Base-by-base conservation (phyloP, 2,797 vertebrate species). In the Pelochelys cantorii region DNA sequence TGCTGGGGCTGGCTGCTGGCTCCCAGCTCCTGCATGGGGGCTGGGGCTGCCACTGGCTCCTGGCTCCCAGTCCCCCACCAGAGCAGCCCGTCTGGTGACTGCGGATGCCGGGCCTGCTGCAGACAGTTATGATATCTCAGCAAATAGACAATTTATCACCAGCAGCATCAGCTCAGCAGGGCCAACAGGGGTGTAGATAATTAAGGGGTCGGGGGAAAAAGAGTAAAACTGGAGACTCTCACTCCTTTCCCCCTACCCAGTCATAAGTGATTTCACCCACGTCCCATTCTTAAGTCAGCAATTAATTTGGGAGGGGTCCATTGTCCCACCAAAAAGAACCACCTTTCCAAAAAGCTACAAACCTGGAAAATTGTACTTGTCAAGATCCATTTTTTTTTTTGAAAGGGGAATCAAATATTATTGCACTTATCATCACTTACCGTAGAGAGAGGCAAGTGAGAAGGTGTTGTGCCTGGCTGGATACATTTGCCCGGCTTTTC, bases 191-290 rank as follows among this genome's bases (percentile, higher is more conserved):
- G 25, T 11, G 25, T 14, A 52, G 74, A 27, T 77, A 52, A 77
- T 77, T 77, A 42, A 77, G 74, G 42, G 25, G 13, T 11, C 13
- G 12, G 25, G 42, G 13, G 23, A 48, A 48, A 42, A 75, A 77
- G 42, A 74, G 34, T 74, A 42, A 52, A 52, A 29, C 15, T 52
- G 22, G 14, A 52, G 42, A 77, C 74, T 71, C 34, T 42, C 22
- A 74, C 34, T 27, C 25, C 74, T 27, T 27, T 25, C 25, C 31
- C 42, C 4, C 27, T 3, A 83, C 48, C 3, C 71, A 59, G 22
- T 60, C 37, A 42, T 80, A 48, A 95, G 92, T 62, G 13, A 86
- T 83, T 94, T 81, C 57, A 90, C 60, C 42, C 81, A 92, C 81
- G 75, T n/a, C 42, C 78, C 77, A 68, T 29, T 84, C 84, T 52